Evolutionary conservation across 2,113 vertebrate genomes (phyloP).

Genomic region (Perca schrenkii): DNA sequence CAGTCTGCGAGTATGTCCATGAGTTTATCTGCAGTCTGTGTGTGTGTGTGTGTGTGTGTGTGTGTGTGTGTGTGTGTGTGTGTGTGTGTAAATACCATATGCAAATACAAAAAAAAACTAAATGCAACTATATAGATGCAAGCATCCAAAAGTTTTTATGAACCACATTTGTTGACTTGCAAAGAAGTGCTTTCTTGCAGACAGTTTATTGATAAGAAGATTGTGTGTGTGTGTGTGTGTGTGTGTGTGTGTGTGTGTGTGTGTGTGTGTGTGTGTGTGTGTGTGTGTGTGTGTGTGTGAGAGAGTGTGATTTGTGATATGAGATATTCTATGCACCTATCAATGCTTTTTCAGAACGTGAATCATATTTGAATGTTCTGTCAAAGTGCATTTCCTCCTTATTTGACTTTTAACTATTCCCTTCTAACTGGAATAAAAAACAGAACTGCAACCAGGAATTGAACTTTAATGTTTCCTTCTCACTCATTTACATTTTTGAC

Average conservation of each 20-base stretch:
- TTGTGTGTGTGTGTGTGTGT: constrained; percentile 15
- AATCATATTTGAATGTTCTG: constrained; percentile 10
- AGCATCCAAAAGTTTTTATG: too few relatives aligned
- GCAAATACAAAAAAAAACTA: too few relatives aligned
- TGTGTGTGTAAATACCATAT: not conserved
- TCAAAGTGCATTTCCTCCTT: not conserved
- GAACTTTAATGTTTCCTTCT: constrained; percentile 18
- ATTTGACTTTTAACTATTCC: not conserved
- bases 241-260: constrained; percentile 28
- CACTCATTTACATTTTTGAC: not conserved
- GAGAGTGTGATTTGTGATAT: constrained; percentile 12
- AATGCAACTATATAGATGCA: too few relatives aligned
- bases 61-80: constrained; percentile 26
- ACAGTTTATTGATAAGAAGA: too few relatives aligned
- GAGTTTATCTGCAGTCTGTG: constrained; percentile 14
- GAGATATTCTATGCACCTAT: not conserved
- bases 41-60: constrained; percentile 19
- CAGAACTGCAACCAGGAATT: constrained; percentile 4
- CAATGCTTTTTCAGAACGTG: not conserved
- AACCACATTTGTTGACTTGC: too few relatives aligned
- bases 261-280: constrained; percentile 16
- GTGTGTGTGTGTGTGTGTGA: constrained; percentile 6
- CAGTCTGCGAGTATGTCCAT: constrained; percentile 44
- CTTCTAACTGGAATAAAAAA: constrained; percentile 9
- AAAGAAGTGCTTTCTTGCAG: too few relatives aligned